Evolutionary conservation across 1,140 invertebrate genomes (phyloP).

Genomic region (Aphidius ervi): DNA sequence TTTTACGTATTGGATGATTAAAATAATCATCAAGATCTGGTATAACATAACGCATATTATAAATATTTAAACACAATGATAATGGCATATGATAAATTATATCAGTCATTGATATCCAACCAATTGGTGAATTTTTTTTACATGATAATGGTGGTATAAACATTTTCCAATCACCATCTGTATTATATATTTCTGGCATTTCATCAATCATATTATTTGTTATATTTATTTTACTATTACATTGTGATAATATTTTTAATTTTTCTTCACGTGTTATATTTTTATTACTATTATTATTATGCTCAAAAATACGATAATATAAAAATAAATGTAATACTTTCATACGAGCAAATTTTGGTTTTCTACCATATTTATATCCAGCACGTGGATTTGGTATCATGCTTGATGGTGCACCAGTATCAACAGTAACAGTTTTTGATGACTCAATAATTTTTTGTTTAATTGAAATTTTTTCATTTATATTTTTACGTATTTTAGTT

Average conservation of each 20-base stretch:
- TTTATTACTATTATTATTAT: conserved; percentile 29
- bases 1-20: conserved; percentile 64
- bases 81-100: conserved; percentile 69
- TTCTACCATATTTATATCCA: conserved; percentile 52
- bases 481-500: no score
- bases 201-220: conserved; percentile 46
- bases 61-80: conserved; percentile 66
- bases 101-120: conserved; percentile 75
- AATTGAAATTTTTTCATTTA: neutral
- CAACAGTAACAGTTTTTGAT: neutral
- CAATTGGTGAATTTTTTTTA: conserved; percentile 60
- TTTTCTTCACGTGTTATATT: no score
- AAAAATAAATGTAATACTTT: conserved; percentile 64
- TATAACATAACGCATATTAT: conserved; percentile 58
- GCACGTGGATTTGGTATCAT: conserved; percentile 29
- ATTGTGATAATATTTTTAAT: no score
- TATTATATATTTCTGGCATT: conserved; percentile 52
- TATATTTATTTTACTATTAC: no score
- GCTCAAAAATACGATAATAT: conserved; percentile 65
- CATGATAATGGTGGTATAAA: conserved; percentile 68
- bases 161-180: conserved; percentile 65
- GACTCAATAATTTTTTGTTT: no score
- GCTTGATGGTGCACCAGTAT: neutral
- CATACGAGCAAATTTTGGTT: conserved; percentile 69
- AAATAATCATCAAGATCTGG: conserved; percentile 60